Conservation (phyloP, 1,140 invertebrate genomes). For the Leptonema lineaticorne region DNA sequence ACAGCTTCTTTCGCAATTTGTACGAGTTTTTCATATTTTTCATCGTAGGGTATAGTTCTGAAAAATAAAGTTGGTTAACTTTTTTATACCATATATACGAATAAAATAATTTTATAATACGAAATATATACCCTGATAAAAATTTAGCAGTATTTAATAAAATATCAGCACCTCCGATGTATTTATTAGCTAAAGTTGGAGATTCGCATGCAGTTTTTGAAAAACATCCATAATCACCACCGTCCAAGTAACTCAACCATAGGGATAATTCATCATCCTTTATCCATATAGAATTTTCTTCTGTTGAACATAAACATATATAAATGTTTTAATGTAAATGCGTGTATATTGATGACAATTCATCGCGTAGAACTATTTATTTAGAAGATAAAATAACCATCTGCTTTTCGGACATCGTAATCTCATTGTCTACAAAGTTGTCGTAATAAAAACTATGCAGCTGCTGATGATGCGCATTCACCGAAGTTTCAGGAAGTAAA, state of each 20-base stretch:
- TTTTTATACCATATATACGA: no score
- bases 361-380: no score
- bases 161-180: constrained; percentile 72
- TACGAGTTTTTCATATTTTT: constrained; percentile 49
- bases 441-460: not conserved
- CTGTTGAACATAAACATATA: constrained; percentile 34
- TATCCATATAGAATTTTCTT: constrained; percentile 55
- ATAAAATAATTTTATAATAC: not conserved
- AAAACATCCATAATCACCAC: constrained; percentile 69
- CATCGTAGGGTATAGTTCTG: constrained; percentile 47
- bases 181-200: constrained; percentile 70
- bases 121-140: constrained; percentile 59
- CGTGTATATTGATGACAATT: not conserved
- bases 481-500: not conserved
- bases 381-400: not conserved
- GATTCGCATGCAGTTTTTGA: constrained; percentile 74
- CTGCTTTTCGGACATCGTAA: not conserved
- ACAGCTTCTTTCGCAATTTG: constrained; percentile 49
- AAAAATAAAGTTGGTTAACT: constrained; percentile 24
- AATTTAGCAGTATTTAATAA: constrained; percentile 69
- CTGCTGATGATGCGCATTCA: not conserved
- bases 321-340: not conserved
- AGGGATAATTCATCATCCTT: constrained; percentile 67
- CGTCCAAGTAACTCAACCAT: constrained; percentile 69
- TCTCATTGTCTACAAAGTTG: constrained; percentile 11